phyloP scores from a whole-genome alignment of 2,113 vertebrate genomes.

The Oncorhynchus keta region DNA sequence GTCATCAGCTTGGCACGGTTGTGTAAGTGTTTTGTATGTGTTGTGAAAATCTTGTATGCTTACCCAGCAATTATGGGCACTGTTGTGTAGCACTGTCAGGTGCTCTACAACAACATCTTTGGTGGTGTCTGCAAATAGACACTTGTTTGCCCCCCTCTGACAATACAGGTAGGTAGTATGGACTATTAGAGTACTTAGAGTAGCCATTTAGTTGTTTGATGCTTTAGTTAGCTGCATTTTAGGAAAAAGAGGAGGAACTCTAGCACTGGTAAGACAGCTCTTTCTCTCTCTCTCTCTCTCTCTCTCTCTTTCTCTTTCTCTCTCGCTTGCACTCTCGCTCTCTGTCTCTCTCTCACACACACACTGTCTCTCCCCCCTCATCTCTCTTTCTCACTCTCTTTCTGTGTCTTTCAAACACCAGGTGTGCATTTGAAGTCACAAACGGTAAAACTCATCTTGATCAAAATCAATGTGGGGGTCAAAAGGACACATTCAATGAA shows the following conservation, averaged over 20 bases:
- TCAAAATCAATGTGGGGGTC: not conserved
- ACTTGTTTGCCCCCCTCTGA: not conserved
- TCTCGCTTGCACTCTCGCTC: rapidly evolving
- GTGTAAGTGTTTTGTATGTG: not conserved
- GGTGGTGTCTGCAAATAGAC: not conserved
- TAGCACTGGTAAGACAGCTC: no score
- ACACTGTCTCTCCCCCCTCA: no score
- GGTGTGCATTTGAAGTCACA: no score
- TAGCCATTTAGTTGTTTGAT: not conserved
- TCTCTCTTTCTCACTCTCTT: no score
- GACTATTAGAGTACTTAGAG: not conserved
- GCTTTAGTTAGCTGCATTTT: not conserved
- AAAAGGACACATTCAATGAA: no score
- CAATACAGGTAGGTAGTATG: not conserved
- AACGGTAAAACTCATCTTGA: no score
- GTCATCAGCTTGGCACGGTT: not conserved
- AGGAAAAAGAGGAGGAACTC: no score
- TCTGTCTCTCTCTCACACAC: no score
- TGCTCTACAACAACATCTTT: not conserved
- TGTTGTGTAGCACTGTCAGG: not conserved
- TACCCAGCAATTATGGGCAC: not conserved
- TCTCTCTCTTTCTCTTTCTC: no score
- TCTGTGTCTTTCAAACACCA: no score
- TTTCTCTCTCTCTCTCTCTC: no score
- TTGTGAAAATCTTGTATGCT: not conserved